Percentiles rank a stretch among this genome's conserved stretches.
Conservation (phyloP, 2,113 vertebrate genomes). For the Solea solea region DNA sequence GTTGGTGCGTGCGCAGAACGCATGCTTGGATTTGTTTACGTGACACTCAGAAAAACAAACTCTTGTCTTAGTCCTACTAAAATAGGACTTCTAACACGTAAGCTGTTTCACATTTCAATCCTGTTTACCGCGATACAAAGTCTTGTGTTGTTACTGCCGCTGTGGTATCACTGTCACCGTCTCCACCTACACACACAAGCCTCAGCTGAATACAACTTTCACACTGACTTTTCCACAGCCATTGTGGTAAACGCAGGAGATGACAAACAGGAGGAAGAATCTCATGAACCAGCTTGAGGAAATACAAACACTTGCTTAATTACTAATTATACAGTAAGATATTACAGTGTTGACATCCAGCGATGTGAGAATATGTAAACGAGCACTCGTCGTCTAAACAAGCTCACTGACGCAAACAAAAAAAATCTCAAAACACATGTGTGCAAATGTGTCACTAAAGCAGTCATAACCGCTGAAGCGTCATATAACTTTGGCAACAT, state of each 20-base stretch:
- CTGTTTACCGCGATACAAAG: too few species aligned
- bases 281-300: neutral
- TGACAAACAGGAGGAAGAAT: neutral
- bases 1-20: too few species aligned
- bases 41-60: too few species aligned
- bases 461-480: neutral
- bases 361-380: neutral
- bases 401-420: neutral
- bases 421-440: neutral
- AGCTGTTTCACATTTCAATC: too few species aligned
- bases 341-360: neutral
- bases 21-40: too few species aligned
- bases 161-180: neutral
- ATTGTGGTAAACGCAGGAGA: too few species aligned
- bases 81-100: too few species aligned
- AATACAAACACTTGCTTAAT: neutral
- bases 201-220: neutral
- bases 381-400: neutral
- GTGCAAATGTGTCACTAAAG: neutral
- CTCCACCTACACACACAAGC: slow-evolving; percentile 2
- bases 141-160: too few species aligned
- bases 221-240: neutral
- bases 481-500: too few species aligned
- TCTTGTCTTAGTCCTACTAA: too few species aligned
- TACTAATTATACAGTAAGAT: neutral